Conservation (phyloP, 2,113 vertebrate species). For the Ammodytes marinus region DNA sequence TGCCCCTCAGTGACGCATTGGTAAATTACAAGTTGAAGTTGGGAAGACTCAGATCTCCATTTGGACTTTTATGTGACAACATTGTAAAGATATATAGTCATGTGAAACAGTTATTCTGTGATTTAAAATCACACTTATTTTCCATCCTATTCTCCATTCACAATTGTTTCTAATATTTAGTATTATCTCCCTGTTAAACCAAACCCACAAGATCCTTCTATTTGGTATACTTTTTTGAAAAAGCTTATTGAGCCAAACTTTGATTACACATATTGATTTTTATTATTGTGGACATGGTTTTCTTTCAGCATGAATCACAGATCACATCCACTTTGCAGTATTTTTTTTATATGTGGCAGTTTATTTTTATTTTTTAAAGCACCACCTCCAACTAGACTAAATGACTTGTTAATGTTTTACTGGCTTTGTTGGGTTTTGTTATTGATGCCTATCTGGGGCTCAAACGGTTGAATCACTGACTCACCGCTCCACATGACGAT, state of each 20-base stretch:
- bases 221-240: too few species aligned
- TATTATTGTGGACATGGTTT: background rate
- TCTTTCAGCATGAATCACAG: background rate
- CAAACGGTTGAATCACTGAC: background rate
- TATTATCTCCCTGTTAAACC: too few species aligned
- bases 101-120: background rate
- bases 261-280: background rate
- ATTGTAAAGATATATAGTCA: background rate
- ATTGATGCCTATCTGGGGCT: background rate
- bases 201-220: too few species aligned
- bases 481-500: background rate
- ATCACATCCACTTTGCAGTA: background rate
- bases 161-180: too few species aligned
- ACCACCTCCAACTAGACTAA: background rate
- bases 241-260: too few species aligned
- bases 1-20: constrained; percentile 38
- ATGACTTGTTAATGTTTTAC: background rate
- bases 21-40: constrained; percentile 30
- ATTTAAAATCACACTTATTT: too few species aligned
- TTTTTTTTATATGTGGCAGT: background rate
- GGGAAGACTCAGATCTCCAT: background rate
- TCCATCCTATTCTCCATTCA: too few species aligned
- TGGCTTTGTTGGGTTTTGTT: background rate
- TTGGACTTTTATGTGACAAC: background rate
- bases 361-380: background rate